Base-by-base conservation (phyloP, 2,797 vertebrate species). In the Sebastes matsubarae region DNA sequence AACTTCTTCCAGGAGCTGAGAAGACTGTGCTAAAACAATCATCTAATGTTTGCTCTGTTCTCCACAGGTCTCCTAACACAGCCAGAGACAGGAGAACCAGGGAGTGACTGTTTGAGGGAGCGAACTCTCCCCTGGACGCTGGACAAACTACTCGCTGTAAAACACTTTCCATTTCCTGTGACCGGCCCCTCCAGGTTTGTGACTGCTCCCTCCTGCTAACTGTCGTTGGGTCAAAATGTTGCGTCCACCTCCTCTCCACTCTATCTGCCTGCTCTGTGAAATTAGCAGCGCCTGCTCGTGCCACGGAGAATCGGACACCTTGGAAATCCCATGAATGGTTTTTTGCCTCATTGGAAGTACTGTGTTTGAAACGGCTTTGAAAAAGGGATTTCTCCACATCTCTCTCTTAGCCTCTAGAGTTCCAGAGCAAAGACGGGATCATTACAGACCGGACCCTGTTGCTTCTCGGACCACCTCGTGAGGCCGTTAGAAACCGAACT, bases 41-140 rank as follows among this genome's bases (percentile, higher is more conserved):
- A 0, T 34, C 68, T 89, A n/a, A 79, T 77, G 22, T 83, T 75
- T 82, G 24, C 22, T 94, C 71, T 96, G 76, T 94, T 95, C 82
- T 95, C 93, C 82, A 2, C 96, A 99, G 98, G 98, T 99, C 93
- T 98, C 97, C 92, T 99, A 97, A 99, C 97, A 95, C 89, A 96
- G 93, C 89, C 95, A 94, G 93, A 93, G 95, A 93, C 78, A 73
- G 86, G 91, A 92, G 90, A 93, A 91, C 95, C 94, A 86, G 71
- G 83, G 73, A 87, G 81, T 80, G 94, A 94, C 94, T 93, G 94
- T 94, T 77, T 83, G 77, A 87, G 84, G 87, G 81, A 79, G 60
- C 82, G 82, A 76, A 29, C 70, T 50, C 42, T 71, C 79, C 91
- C 88, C 89, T 89, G 92, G 93, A 95, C 95, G 94, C 91, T 88